Evolutionary conservation across 2,888 invertebrate genomes (phyloP).

Genomic region (Aspidapion aeneum): DNA sequence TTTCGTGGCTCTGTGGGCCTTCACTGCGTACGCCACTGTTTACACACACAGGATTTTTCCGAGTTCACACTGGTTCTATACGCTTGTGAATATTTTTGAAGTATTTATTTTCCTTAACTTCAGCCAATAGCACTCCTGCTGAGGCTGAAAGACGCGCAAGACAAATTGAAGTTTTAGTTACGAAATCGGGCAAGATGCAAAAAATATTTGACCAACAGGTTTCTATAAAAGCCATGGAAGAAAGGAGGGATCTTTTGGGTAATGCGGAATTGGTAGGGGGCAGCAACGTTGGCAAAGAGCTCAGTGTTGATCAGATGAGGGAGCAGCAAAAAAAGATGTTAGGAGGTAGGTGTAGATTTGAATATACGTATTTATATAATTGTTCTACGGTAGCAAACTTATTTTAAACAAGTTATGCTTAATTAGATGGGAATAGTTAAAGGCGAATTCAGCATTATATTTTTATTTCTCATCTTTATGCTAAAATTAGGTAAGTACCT

Average conservation of each 20-base stretch:
- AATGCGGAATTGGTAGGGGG: slow-evolving; percentile 47
- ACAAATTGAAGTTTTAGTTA: slow-evolving; percentile 58
- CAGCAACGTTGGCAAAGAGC: slow-evolving; percentile 38
- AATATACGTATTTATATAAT: slow-evolving; percentile 5
- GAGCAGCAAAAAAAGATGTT: slow-evolving; percentile 58
- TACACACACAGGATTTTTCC: too few species aligned
- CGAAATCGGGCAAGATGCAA: slow-evolving; percentile 56
- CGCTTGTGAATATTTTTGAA: too few species aligned
- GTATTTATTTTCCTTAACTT: too few species aligned
- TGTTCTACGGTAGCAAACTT: too few species aligned
- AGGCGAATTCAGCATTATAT: too few species aligned
- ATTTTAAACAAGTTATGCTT: too few species aligned
- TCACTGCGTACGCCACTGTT: too few species aligned
- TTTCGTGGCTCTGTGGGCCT: too few species aligned
- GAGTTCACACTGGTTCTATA: too few species aligned
- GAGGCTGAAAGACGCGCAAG: slow-evolving; percentile 61
- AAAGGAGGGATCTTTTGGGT: slow-evolving; percentile 44
- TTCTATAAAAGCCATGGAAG: slow-evolving; percentile 34
- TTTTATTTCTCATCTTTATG: too few species aligned
- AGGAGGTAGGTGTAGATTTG: slow-evolving; percentile 47
- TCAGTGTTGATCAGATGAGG: slow-evolving; percentile 48
- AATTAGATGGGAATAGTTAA: too few species aligned
- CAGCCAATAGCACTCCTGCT: slow-evolving; percentile 58
- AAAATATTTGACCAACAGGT: slow-evolving; percentile 50
- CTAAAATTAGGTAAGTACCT: too few species aligned